Evolutionary conservation across 64 coral and sea anemone species (phyloP), one percentile per base, ranked within the genome.

Genomic region (Montipora efflorescens): DNA sequence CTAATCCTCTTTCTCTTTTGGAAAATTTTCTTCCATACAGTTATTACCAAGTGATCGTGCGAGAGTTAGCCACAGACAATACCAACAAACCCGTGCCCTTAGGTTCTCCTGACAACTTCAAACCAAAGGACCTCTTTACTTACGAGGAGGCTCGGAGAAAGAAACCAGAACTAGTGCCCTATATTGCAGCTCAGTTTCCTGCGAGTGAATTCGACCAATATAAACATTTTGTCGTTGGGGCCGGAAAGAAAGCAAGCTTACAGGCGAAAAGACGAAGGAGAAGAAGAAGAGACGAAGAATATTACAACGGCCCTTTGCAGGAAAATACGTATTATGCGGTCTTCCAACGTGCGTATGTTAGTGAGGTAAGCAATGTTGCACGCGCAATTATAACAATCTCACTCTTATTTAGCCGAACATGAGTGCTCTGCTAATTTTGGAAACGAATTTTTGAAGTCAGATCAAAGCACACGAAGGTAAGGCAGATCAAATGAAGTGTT

Each of bases 261-360:
- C 14, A 47, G 3, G 51, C 79, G 7, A 86, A 78, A 20, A 86
- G 84, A 79, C 68, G 88, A 64, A 91, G 92, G 44, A 89, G 59
- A 19, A 91, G 92, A 51, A 89, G 59, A 19, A 19, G 25, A 52
- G 47, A 80, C 66, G 25, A 11, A 25, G 90, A 78, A 13, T 97
- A 88, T 64, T 92, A 89, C 48, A 97, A 97, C 19, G 96, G 96
- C 20, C 96, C 93, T 47, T 71, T 97, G 16, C 79, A 95, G 15
- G 87, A 79, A 78, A 77, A 51, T 2, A 97, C 96, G 1, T 97
- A 71, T 83, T 97, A 97, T 78, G 81, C 89, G 5, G 87, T 92
- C 77, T 97, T 97, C 67, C 96, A 95, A 58, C 86, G 96, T 75
- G 96, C 96, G 19, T 91, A 90, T 89, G 89, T 97, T 15, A 83